phyloP scores from a whole-genome alignment of 2,113 vertebrate genomes.

The Pituophis catenifer region DNA sequence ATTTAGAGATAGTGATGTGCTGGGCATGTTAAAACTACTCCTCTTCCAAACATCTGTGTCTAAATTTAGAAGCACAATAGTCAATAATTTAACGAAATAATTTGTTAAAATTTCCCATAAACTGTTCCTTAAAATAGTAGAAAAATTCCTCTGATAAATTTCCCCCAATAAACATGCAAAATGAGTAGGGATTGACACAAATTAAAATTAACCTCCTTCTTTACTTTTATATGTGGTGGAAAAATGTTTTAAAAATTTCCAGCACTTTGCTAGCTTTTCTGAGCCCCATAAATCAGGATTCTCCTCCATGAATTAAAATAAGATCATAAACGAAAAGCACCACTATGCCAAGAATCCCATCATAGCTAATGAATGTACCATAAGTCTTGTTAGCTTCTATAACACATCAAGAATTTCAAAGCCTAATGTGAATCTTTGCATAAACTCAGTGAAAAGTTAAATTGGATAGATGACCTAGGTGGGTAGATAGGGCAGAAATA shows the following conservation, averaged over 20 bases:
- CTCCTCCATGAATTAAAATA: background rate
- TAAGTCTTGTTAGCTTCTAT: background rate
- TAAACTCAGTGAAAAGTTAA: background rate
- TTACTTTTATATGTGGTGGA: slow-evolving; percentile 1
- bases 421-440: background rate
- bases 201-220: slow-evolving; percentile 34
- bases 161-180: slow-evolving; percentile 31
- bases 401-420: background rate
- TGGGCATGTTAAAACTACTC: background rate
- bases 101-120: slow-evolving; percentile 38
- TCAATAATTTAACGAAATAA: slow-evolving; percentile 36
- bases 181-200: slow-evolving; percentile 20
- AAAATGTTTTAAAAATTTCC: background rate
- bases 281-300: background rate
- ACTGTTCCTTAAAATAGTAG: slow-evolving; percentile 40
- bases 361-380: background rate
- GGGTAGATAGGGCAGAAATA: background rate
- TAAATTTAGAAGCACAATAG: slow-evolving; percentile 5
- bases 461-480: background rate
- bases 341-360: background rate
- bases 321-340: background rate
- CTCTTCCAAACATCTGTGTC: slow-evolving; percentile 14
- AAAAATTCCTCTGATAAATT: slow-evolving; percentile 19
- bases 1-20: background rate
- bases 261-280: slow-evolving; percentile 10